Base-by-base conservation (phyloP, 2,113 vertebrate genomes). In the Scomber colias region DNA sequence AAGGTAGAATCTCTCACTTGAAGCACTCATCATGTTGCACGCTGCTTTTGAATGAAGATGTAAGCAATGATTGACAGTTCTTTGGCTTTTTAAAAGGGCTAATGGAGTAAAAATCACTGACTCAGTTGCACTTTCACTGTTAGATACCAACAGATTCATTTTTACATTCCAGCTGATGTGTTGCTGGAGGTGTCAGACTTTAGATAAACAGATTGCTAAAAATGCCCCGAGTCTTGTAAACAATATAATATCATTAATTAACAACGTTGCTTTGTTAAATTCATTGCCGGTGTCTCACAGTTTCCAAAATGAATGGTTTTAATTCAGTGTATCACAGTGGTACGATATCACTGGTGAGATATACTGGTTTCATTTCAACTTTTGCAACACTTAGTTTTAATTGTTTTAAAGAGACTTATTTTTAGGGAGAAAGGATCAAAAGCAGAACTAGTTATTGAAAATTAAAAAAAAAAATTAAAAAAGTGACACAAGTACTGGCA, bases 221-320 rank as follows among this genome's bases (percentile, higher is more conserved):
- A 75, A 61, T 30, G 31, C 82, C 46, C 49, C 12, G n/a, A 73
- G 63, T 40, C 44, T 3, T 12, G 76, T 63, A 88, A 85, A 82
- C 74, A 85, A 57, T 73, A 76, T 70, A 46, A 4, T 71, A 40
- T 71, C 55, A 63, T 74, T 81, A 0, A 88, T 87, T 74, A 80
- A 49, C 69, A 77, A 63, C 30, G 15, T 19, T 51, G 24, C 31
- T 77, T 44, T 72, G 61, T 68, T 64, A 16, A 56, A 44, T 51
- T 65, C 17, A 56, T 45, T 16, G 53, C 50, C 73, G 59, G 27
- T 54, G 55, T 82, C 30, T 71, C 31, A 54, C 53, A 35, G 30
- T 6, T 72, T 44, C 48, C 11, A 44, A 11, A 71, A 55, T 53
- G 1, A 59, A 45, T 31, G 57, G 2, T 19, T 69, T 9, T 5